Conservation (phyloP, 2,113 vertebrate species). For the Urocolius indicus region DNA sequence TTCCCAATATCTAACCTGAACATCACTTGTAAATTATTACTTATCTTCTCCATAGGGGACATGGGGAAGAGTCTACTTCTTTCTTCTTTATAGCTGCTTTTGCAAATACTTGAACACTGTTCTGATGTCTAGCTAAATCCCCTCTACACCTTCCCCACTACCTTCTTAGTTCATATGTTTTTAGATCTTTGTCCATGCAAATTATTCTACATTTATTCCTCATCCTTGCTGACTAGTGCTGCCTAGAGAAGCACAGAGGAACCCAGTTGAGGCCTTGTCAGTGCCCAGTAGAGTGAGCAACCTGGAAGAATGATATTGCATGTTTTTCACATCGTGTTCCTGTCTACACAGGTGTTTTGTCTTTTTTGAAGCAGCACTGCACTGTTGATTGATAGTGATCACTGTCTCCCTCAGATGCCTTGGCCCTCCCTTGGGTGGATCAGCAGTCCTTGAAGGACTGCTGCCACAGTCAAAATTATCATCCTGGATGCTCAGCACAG, state of each 20-base stretch:
- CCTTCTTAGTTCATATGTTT: not conserved
- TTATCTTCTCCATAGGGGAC: not conserved
- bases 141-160: too few relatives aligned
- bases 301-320: not conserved
- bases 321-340: not conserved
- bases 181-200: not conserved
- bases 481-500: accelerated
- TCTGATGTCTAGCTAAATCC: not conserved
- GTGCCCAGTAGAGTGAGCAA: not conserved
- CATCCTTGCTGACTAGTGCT: not conserved
- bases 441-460: not conserved
- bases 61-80: not conserved
- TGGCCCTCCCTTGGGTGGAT: not conserved
- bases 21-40: not conserved
- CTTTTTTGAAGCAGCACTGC: not conserved
- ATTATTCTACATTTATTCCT: not conserved
- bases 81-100: not conserved
- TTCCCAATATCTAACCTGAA: not conserved
- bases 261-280: not conserved
- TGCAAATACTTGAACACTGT: not conserved
- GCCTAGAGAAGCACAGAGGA: not conserved
- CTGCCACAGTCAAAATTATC: not conserved
- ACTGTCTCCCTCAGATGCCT: not conserved
- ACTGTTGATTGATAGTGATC: not conserved
- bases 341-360: not conserved